phyloP scores from a whole-genome alignment of 2,888 invertebrate species.

The Lutraria lutraria region DNA sequence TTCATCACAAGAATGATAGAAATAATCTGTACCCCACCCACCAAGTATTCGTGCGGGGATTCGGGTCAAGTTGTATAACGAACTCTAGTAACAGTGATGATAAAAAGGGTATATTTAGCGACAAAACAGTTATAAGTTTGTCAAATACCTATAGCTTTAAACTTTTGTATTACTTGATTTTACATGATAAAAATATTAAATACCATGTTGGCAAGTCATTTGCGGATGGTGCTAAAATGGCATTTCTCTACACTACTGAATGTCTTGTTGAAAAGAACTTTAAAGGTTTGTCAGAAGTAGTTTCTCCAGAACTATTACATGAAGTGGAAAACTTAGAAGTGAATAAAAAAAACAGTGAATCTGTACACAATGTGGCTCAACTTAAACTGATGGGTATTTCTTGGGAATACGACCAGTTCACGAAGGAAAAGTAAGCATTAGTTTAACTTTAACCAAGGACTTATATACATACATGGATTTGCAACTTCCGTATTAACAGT shows the following conservation, averaged over 20 bases:
- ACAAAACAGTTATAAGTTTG: background rate
- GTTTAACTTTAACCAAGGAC: background rate
- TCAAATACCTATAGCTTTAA: background rate
- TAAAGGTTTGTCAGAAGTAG: background rate
- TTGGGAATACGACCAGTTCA: background rate
- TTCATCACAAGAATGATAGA: background rate
- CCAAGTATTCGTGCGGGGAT: background rate
- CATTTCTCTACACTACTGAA: constrained; percentile 15
- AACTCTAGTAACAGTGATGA: background rate
- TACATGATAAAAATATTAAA: background rate
- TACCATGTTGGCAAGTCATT: background rate
- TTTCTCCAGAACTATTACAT: background rate
- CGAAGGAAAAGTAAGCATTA: constrained; percentile 26
- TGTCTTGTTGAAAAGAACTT: background rate
- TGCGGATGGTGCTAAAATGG: background rate
- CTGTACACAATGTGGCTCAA: background rate
- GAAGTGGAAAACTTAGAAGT: background rate
- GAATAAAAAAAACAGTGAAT: background rate
- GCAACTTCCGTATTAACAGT: too few relatives aligned
- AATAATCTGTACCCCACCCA: background rate
- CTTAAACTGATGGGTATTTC: background rate
- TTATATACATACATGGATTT: too few relatives aligned
- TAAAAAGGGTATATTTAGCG: background rate
- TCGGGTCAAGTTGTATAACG: background rate
- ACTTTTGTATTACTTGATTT: background rate